Evolutionary conservation across 37 sponge, comb jelly and placozoan genomes (phyloP), one percentile per base, ranked within the genome.

Genomic region (Bolinopsis microptera): DNA sequence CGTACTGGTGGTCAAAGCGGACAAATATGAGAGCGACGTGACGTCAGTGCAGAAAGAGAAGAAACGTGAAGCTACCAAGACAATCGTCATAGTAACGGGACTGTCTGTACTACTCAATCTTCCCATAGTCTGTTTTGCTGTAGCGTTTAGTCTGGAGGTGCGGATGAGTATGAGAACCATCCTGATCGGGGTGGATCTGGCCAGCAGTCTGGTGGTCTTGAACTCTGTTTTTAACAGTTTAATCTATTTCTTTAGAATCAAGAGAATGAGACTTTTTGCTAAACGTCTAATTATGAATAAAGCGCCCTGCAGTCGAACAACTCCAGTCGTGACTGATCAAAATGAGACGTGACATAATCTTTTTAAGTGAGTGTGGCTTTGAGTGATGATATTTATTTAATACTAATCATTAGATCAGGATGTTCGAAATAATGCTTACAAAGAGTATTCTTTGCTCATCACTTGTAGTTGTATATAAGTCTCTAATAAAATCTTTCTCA

Each of bases 141-240:
- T 72, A 30, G 75, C 31, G 75, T 72, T 72, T 28, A 72, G 3
- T 8, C 31, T 28, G 2, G 18, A 72, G 5, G 31, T 72, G 5
- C n/a, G 18, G 26, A 30, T 72, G 26, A 72, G 75, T 72, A 24
- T 30, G 26, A 28, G 18, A 28, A n/a, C 31, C 5, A 30, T 30
- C 25, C 3, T 72, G 75, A 30, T 30, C 3, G 26, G 75, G 5
- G 26, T 72, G 75, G 75, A 72, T 3, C 5, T 72, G 31, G 18
- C 75, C 26, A 72, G 31, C 75, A 30, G 31, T 28, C 25, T 72
- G 75, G 26, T 28, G 75, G 31, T 72, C 22, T 28, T 72, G 5
- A 72, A 72, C 75, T 72, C 75, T 72, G n/a, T 72, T 5, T n/a
- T 28, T n/a, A 72, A 72, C 75, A 72, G 75, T 72, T 21, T 72